Conservation (phyloP, 2,797 vertebrate genomes). For the Myiothlypis coronata region DNA sequence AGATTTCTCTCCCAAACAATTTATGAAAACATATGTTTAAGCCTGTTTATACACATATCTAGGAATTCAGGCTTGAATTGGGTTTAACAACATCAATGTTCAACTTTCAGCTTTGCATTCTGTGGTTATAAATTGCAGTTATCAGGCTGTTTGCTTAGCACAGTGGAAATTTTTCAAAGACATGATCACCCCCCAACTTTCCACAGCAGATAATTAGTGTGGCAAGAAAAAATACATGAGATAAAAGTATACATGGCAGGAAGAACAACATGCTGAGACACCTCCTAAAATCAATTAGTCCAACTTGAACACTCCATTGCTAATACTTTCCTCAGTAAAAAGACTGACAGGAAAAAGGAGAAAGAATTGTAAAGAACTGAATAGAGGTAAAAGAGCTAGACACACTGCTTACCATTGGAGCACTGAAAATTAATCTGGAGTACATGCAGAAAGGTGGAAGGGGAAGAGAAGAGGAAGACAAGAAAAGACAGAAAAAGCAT, state of each 20-base stretch:
- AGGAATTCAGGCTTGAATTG: not conserved
- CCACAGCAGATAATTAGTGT: not conserved
- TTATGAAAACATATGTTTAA: not conserved
- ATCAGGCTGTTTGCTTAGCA: not conserved
- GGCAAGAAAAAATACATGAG: not conserved
- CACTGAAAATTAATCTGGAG: not conserved
- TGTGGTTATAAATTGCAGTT: not conserved
- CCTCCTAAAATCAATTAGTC: not conserved
- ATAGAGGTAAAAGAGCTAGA: not conserved
- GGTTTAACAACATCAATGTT: not conserved
- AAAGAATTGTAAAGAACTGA: not conserved
- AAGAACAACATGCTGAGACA: not conserved
- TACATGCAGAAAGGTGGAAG: not conserved
- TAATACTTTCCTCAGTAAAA: not conserved
- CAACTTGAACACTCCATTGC: not conserved
- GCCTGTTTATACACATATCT: not conserved
- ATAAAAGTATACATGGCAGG: not conserved
- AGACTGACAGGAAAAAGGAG: not conserved
- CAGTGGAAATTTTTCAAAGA: not conserved
- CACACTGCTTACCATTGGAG: not conserved
- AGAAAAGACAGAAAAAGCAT: not conserved
- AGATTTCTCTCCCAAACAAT: not conserved
- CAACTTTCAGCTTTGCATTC: not conserved
- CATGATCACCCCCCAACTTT: not conserved
- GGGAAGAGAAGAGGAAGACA: not conserved